Evolutionary conservation across 2,797 vertebrate species (phyloP), one percentile per base, ranked within the genome.

Genomic region (Myiotriccus ornatus): DNA sequence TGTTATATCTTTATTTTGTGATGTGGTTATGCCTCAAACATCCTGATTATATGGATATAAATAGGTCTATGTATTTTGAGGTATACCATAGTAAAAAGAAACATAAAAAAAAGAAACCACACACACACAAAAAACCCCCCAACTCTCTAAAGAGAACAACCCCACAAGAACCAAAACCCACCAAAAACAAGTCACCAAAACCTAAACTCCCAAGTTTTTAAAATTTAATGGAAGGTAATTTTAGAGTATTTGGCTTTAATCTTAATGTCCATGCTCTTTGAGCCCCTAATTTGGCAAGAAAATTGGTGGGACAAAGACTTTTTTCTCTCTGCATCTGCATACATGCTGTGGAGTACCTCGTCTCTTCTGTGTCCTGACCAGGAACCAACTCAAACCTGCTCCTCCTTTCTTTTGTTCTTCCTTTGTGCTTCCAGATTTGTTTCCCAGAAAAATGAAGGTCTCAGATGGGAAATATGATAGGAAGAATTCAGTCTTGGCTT

Each of bases 261-360:
- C 12, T 79, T 49, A 46, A 69, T 57, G 35, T 15, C 64, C 4
- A 17, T 50, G 28, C 4, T 79, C 6, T 41, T 35, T 76, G 43
- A 32, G 2, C 1, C 30, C 19, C 18, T 44, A 63, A 52, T 59
- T 78, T 60, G 20, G 5, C 20, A 56, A 63, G 11, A 25, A 24
- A 87, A 52, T 63, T 20, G 57, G 9, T 50, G 6, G 23, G 12
- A 74, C 52, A 37, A 52, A 63, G 9, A 25, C 10, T 44, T 63
- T 8, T 11, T 80, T 10, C 22, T 60, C 24, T 62, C n/a, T 90
- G 14, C 6, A 44, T 0, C 32, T 84, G 28, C 2, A 12, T 43
- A 14, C 2, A 9, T 27, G n/a, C 2, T 4, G 3, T 14, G 12
- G 19, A 77, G 4, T 3, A 39, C 9, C 7, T 39, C 17, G 43